Conservation (phyloP, 2,113 vertebrate species). For the Irena cyanogastra region DNA sequence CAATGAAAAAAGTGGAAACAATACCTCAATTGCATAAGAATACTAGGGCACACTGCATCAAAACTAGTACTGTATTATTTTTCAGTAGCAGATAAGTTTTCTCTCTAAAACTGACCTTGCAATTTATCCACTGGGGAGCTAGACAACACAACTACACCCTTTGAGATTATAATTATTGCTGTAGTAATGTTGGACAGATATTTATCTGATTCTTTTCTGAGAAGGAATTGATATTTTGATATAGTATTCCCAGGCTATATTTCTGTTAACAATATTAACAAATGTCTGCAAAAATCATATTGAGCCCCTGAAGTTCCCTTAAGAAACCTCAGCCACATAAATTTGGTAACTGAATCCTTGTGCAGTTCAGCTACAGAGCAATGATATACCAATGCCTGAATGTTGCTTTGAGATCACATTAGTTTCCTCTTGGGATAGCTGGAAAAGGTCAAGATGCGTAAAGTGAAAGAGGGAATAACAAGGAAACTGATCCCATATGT, state of each 20-base stretch:
- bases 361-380: background rate
- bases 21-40: background rate
- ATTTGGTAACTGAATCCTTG: background rate
- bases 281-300: background rate
- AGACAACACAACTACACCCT: background rate
- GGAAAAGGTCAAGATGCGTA: constrained; percentile 20
- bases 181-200: background rate
- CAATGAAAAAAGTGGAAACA: background rate
- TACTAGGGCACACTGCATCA: background rate
- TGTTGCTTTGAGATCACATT: background rate
- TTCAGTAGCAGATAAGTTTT: background rate
- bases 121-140: background rate
- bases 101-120: background rate
- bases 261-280: background rate
- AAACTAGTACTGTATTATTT: background rate
- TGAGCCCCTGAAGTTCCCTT: background rate
- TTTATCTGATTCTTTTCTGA: background rate
- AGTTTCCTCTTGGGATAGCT: background rate
- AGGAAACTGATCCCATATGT: background rate
- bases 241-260: background rate
- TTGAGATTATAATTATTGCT: background rate
- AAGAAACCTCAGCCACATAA: background rate
- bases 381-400: background rate
- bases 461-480: constrained; percentile 6
- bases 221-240: background rate